Evolutionary conservation across 2,888 invertebrate genomes (phyloP), one percentile per base, ranked within the genome.

Genomic region (Aelia acuminata): DNA sequence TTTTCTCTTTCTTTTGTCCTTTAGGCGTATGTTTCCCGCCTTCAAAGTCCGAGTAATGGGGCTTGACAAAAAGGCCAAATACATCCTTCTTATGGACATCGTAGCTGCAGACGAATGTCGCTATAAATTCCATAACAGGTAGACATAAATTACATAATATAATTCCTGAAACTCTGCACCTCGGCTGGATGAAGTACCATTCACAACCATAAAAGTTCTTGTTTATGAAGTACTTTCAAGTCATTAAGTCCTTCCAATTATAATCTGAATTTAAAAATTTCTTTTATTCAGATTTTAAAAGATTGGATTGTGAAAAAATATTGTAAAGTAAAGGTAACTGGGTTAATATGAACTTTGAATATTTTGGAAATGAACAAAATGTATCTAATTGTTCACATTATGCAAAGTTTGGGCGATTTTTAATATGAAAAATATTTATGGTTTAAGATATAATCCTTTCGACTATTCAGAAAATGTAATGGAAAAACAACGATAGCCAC

Each of bases 1-100:
- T 10, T 7, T 63, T 31, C 15, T 63, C 10, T 63, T 57, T 57
- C 57, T 26, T 63, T 8, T 63, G 15, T 63, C 31, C 63, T 92
- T 91, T 96, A 98, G 98, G 95, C 97, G 98, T 94, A 98, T 98
- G 97, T 98, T 98, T 95, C 98, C 98, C 93, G 97, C 98, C 94
- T 98, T 96, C 95, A 98, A 98, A 95, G 97, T 98, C 93, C 96
- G 98, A 94, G 96, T 98, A 92, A 96, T 96, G 94, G 98, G 98
- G 93, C 95, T 98, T 94, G 98, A 98, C 95, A 97, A 97, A 95
- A 96, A 97, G 94, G 96, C 98, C 94, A 98, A 98, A 95, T 98
- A 98, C 95, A 97, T 98, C 93, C 95, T 98, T 92, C 96, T 98
- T 93, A 97, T 98, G 97, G 98, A 98, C 96, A 97, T 98, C 94